phyloP scores from a whole-genome alignment of 2,113 vertebrate genomes.

The Scartelaos histophorus region DNA sequence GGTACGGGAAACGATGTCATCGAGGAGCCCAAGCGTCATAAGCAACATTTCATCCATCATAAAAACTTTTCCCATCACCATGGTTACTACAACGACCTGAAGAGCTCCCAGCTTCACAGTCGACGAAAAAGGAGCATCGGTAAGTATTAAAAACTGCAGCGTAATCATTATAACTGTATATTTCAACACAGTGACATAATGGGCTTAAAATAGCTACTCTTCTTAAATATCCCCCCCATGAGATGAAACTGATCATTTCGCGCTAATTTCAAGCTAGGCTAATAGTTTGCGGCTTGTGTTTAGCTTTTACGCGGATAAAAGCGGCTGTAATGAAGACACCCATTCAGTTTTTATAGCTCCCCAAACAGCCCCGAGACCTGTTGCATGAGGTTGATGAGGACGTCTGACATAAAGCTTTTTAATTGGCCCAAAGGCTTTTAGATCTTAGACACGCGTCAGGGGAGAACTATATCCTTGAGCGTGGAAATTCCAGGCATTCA shows the following conservation, averaged over 20 bases:
- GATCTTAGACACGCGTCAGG: conserved; percentile 65
- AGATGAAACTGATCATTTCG: conserved; percentile 54
- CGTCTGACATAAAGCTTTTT: conserved; percentile 59
- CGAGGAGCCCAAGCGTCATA: conserved; percentile 82
- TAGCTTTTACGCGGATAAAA: conserved; percentile 49
- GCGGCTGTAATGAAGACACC: conserved; percentile 58
- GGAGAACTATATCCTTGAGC: conserved; percentile 73
- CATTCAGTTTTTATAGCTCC: conserved; percentile 61
- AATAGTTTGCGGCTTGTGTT: conserved; percentile 63
- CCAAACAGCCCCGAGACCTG: conserved; percentile 51
- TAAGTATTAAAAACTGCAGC: conserved; percentile 48
- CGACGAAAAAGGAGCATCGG: conserved; percentile 91
- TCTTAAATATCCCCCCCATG: conserved; percentile 37
- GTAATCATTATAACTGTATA: conserved; percentile 28
- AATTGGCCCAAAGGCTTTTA: conserved; percentile 56
- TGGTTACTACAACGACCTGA: conserved; percentile 84
- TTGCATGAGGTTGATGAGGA: conserved; percentile 47
- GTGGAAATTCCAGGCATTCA: conserved; percentile 90
- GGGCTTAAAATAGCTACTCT: conserved; percentile 34
- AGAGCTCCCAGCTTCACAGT: conserved; percentile 85
- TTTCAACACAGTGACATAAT: conserved; percentile 13
- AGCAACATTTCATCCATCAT: conserved; percentile 73
- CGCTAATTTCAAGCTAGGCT: conserved; percentile 59
- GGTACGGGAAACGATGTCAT: conserved; percentile 87
- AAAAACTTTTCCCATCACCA: conserved; percentile 69